phyloP scores from a whole-genome alignment of 2,888 invertebrate species.

The Uloborus plumipes region DNA sequence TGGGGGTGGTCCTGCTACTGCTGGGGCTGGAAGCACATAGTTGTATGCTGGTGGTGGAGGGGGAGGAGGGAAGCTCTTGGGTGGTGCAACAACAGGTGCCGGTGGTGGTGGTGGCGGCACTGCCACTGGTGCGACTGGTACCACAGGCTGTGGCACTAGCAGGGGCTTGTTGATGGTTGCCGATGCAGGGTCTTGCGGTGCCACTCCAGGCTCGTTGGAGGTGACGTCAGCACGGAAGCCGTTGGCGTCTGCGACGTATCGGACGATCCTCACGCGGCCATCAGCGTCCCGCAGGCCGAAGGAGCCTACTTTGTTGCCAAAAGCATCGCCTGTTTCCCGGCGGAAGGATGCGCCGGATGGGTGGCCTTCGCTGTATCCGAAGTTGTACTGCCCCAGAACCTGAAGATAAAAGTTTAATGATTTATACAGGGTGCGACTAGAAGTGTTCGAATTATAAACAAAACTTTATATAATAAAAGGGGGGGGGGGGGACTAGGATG shows the following conservation, averaged over 20 bases:
- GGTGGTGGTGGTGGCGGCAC: conserved; percentile 27
- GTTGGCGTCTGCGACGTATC: conserved; percentile 51
- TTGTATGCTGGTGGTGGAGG: conserved; percentile 50
- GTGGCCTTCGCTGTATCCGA: conserved; percentile 51
- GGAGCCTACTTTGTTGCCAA: conserved; percentile 63
- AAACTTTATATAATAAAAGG: no score
- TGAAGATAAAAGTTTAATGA: neutral
- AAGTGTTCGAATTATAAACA: no score
- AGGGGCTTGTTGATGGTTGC: conserved; percentile 55
- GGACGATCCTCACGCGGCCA: conserved; percentile 59
- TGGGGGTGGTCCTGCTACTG: conserved; percentile 5
- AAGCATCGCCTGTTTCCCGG: conserved; percentile 56
- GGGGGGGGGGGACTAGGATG: no score
- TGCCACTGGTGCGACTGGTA: conserved; percentile 26
- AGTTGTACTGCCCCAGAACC: conserved; percentile 41
- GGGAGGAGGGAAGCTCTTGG: conserved; percentile 27
- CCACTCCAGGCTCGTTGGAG: conserved; percentile 53
- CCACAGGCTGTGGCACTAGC: conserved; percentile 23
- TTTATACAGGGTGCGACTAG: no score
- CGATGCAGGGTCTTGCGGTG: conserved; percentile 48
- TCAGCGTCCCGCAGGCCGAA: conserved; percentile 64
- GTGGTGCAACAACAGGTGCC: conserved; percentile 5
- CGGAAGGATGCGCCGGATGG: conserved; percentile 55
- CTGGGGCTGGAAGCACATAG: neutral
- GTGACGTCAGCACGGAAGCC: conserved; percentile 53